Base-by-base conservation (phyloP, 2,888 invertebrate species). In the Nephrocerus scutellatus region DNA sequence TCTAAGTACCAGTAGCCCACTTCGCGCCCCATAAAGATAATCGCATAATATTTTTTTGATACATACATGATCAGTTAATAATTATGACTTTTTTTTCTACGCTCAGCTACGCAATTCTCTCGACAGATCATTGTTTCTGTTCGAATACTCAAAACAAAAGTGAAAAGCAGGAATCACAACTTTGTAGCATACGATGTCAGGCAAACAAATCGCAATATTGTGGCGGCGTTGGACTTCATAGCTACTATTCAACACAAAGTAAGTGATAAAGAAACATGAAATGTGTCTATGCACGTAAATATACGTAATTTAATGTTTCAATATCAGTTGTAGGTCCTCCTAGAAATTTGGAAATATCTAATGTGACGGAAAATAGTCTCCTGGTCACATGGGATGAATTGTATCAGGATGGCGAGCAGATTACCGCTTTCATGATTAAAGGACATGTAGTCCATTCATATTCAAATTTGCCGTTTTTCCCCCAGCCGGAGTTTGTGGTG, bases 291-390 rank as follows among this genome's bases (percentile, higher is more conserved):
- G 10, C 3, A 4, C 5, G 23, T 4, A 8, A 23, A 23, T n/a
- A n/a, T n/a, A n/a, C n/a, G n/a, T n/a, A 15, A 15, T 20, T 8
- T 1, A 21, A 4, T 10, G 16, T 19, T 14, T 16, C 18, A 5
- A n/a, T 39, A 41, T 7, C n/a, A 26, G 76, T 76, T 8, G 80
- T 85, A 13, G 81, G 82, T 6, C 79, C 82, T n/a, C 86, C 87
- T 1, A 68, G 71, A 43, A 71, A 77, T 40, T 57, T 86, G 15
- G 61, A 68, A 30, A 62, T 82, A 4, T 57, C 67, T 4, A 79
- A 77, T 51, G 62, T 74, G 37, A 80, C 80, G 0, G 79, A 81
- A 50, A 79, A 76, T 3, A 78, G 78, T 37, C 63, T 81, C 9
- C 69, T 73, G 31, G 57, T 81, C 13, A 63, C 62, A 26, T 82